These are phyloP conservation scores for Saccopteryx bilineata DNA, from an alignment of 2,113 vertebrate species.

Conservation along the genomic window DNA sequence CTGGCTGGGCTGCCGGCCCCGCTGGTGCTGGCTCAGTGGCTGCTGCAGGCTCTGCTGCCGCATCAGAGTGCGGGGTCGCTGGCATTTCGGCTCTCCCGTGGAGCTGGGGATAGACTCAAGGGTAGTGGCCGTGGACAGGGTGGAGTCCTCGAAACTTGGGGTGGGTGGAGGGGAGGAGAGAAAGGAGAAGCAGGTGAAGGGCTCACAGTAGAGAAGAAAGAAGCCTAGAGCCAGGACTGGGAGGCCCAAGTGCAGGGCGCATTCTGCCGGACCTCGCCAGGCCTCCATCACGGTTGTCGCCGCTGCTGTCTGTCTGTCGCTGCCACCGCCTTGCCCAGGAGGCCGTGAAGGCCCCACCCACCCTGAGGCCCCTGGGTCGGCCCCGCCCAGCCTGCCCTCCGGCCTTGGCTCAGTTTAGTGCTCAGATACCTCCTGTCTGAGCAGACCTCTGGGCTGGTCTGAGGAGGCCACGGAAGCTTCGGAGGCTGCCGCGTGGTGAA, in stretches of 20 bases:
- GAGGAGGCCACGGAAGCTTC: background rate
- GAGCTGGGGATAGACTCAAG: conserved; percentile 97
- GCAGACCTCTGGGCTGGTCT: conserved; percentile 59
- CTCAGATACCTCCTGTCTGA: conserved; percentile 16
- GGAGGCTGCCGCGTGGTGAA: conserved; percentile 79
- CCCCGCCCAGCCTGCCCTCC: conserved; percentile 34
- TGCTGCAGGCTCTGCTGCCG: conserved; percentile 99
- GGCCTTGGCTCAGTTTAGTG: conserved; percentile 29
- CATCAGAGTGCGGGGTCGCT: conserved; percentile 95
- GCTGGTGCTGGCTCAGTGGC: conserved; percentile 94
- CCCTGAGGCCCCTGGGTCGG: conserved; percentile 36
- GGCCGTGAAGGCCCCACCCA: conserved; percentile 22
- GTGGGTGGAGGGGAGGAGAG: conserved; percentile 88
- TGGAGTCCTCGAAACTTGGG: conserved; percentile 96
- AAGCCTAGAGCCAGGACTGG: conserved; percentile 92
- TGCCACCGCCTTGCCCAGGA: conserved; percentile 59
- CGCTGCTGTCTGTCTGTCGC: background rate
- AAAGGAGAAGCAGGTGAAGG: conserved; percentile 89
- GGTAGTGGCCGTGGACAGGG: conserved; percentile 95
- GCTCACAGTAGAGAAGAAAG: conserved; percentile 89
- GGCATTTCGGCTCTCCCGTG: conserved; percentile 90
- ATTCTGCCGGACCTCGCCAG: conserved; percentile 75
- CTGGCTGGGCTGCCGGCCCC: conserved; percentile 91
- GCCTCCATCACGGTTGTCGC: conserved; percentile 60
- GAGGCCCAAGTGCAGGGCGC: conserved; percentile 90